Evolutionary conservation across 2,113 vertebrate genomes (phyloP).

Genomic region (Saimiri boliviensis): DNA sequence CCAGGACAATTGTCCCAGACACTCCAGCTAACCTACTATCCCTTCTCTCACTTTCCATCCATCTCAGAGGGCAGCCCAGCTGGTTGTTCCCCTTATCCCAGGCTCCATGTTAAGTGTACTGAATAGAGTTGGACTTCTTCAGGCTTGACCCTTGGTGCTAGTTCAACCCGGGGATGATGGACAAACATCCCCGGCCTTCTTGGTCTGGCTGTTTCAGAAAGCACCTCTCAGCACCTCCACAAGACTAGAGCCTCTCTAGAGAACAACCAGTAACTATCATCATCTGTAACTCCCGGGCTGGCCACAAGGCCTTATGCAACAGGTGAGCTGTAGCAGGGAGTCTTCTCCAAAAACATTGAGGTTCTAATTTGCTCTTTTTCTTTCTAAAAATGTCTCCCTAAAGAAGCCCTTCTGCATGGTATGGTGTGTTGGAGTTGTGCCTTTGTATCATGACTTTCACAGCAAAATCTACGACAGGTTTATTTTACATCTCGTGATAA

Average conservation of each 20-base stretch:
- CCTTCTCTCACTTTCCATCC: not conserved
- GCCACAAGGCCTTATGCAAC: not conserved
- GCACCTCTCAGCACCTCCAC: not conserved
- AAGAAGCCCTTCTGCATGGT: not conserved
- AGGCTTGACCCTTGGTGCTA: not conserved
- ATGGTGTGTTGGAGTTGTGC: not conserved
- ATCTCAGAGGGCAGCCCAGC: fast-evolving
- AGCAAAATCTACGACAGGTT: not conserved
- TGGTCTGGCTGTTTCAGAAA: not conserved
- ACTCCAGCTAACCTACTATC: not conserved
- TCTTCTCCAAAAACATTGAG: not conserved
- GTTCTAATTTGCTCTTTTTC: not conserved
- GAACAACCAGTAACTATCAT: not conserved
- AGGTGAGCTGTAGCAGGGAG: not conserved
- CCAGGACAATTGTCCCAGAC: not conserved
- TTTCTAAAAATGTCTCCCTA: not conserved
- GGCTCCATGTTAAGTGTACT: not conserved
- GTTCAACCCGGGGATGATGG: fast-evolving
- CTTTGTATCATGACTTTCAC: not conserved
- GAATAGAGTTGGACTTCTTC: not conserved
- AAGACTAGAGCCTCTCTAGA: not conserved
- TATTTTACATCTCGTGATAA: not conserved
- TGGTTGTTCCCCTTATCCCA: not conserved
- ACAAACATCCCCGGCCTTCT: not conserved
- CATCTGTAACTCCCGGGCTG: not conserved